Evolutionary conservation across 2,888 invertebrate genomes (phyloP).

Genomic region (Beris chalybata): DNA sequence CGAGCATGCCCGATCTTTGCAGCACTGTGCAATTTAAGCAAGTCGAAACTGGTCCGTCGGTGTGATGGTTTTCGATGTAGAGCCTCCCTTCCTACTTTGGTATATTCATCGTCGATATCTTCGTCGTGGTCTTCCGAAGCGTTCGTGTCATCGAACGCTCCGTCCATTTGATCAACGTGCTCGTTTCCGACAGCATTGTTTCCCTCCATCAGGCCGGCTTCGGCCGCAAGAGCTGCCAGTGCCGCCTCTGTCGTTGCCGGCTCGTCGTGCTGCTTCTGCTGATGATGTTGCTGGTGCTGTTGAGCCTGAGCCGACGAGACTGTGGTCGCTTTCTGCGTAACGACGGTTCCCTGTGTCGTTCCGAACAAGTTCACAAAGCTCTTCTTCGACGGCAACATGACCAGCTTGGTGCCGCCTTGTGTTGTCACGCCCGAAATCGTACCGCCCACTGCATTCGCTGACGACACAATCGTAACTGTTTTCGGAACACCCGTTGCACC

Average conservation of each 20-base stretch:
- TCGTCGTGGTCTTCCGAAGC: constrained; percentile 25
- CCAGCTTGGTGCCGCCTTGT: constrained; percentile 56
- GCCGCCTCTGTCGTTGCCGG: constrained; percentile 66
- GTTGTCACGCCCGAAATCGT: constrained; percentile 33
- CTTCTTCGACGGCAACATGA: constrained; percentile 60
- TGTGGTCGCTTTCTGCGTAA: constrained; percentile 18
- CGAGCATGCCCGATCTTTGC: constrained; percentile 7
- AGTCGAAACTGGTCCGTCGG: background rate
- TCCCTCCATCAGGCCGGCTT: constrained; percentile 60
- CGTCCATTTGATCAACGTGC: constrained; percentile 51
- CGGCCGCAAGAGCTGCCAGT: constrained; percentile 64
- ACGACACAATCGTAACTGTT: constrained; percentile 63
- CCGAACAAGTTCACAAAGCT: constrained; percentile 61
- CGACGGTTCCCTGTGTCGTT: constrained; percentile 41
- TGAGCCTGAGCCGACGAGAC: constrained; percentile 7
- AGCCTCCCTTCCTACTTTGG: background rate
- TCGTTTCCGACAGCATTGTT: constrained; percentile 45
- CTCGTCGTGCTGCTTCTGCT: constrained; percentile 58
- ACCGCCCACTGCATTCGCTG: constrained; percentile 44
- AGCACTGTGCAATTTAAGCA: constrained; percentile 1
- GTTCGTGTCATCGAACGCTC: constrained; percentile 38
- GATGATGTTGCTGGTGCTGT: constrained; percentile 42
- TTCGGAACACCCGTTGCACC: constrained; percentile 61
- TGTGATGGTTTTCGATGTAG: background rate
- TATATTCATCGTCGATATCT: constrained; percentile 35